These are phyloP conservation scores for Tamias sibiricus DNA, from an alignment of 2,113 vertebrate species.

Conservation along the genomic window DNA sequence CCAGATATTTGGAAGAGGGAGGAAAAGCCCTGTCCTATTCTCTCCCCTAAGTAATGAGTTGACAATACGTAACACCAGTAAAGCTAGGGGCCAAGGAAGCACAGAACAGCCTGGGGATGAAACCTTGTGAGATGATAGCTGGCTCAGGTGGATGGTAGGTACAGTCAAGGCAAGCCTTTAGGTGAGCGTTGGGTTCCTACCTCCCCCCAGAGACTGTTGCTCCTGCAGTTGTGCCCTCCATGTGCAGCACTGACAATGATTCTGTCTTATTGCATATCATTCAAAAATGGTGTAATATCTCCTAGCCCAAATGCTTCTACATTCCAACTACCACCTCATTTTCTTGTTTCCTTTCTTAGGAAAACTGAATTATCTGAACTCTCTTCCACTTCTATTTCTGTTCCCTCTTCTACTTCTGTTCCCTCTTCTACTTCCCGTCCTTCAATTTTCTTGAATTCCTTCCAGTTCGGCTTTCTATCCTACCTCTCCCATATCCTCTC, in stretches of 20 bases:
- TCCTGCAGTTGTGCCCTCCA: not conserved
- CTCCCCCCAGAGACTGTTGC: not conserved
- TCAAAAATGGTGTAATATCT: not conserved
- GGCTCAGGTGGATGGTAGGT: not conserved
- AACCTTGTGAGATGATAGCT: not conserved
- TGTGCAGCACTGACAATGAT: not conserved
- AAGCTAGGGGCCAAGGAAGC: not conserved
- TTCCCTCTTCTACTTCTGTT: not conserved
- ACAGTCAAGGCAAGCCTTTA: not conserved
- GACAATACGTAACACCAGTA: not conserved
- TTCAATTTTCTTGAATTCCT: constrained; percentile 32
- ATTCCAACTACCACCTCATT: not conserved
- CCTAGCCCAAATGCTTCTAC: not conserved
- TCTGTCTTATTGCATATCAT: not conserved
- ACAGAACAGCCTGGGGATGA: not conserved
- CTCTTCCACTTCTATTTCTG: not conserved
- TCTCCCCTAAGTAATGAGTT: not conserved
- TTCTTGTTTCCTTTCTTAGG: not conserved
- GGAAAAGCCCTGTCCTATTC: not conserved
- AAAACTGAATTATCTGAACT: not conserved
- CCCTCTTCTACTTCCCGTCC: not conserved
- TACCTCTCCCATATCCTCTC: not conserved
- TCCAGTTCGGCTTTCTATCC: not conserved
- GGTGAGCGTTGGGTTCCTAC: too few species aligned
- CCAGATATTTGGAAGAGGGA: not conserved